phyloP scores from a whole-genome alignment of 2,888 invertebrate species.

The Melinaea marsaeus region DNA sequence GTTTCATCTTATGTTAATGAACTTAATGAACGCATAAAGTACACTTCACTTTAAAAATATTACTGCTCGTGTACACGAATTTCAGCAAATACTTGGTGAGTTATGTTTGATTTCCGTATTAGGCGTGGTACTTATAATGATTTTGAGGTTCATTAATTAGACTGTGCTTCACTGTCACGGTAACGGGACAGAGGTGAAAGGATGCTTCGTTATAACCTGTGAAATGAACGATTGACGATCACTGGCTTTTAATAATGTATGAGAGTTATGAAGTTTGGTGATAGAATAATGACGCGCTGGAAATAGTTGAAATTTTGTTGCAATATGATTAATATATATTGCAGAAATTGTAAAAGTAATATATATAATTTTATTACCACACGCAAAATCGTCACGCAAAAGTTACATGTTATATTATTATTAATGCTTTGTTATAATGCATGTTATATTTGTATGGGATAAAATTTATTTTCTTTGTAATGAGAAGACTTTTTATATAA shows the following conservation, averaged over 20 bases:
- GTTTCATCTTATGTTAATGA: conserved; percentile 36
- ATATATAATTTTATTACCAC: too few relatives aligned
- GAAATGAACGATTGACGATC: conserved; percentile 67
- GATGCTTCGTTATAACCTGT: conserved; percentile 62
- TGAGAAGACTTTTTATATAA: too few relatives aligned
- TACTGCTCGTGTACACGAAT: background rate
- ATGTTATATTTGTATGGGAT: too few relatives aligned
- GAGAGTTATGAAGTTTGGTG: conserved; percentile 33
- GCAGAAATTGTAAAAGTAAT: too few relatives aligned
- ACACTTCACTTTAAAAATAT: conserved; percentile 24
- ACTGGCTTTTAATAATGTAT: conserved; percentile 44
- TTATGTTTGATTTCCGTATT: conserved; percentile 4
- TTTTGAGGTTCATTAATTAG: conserved; percentile 61
- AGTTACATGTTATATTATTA: too few relatives aligned
- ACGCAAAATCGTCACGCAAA: too few relatives aligned
- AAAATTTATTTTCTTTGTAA: too few relatives aligned
- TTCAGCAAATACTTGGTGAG: background rate
- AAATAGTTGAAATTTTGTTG: conserved; percentile 35
- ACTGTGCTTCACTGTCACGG: conserved; percentile 68
- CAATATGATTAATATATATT: too few relatives aligned
- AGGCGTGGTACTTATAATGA: conserved; percentile 31
- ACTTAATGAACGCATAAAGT: conserved; percentile 23
- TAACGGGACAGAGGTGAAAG: conserved; percentile 47
- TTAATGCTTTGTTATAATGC: too few relatives aligned
- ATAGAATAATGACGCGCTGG: conserved; percentile 43